These are phyloP conservation scores for Malurus elegans DNA, from an alignment of 2,113 vertebrate species.

Conservation along the genomic window DNA sequence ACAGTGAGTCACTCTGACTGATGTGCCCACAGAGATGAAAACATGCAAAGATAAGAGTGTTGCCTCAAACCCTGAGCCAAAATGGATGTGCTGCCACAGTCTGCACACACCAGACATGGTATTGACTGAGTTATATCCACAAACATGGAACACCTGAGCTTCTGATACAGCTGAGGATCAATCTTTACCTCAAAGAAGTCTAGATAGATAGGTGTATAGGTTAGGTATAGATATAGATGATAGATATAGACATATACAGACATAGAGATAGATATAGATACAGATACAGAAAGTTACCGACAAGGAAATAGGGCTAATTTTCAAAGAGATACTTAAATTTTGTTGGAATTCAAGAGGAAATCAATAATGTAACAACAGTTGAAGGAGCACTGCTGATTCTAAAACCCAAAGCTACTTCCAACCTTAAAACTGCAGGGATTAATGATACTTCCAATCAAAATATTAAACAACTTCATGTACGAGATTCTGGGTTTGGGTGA, in stretches of 20 bases:
- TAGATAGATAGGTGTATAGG: not conserved
- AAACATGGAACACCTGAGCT: not conserved
- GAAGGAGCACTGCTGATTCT: not conserved
- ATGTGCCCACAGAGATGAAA: not conserved
- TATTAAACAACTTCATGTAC: not conserved
- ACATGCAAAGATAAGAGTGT: not conserved
- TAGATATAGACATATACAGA: no score
- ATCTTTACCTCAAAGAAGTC: not conserved
- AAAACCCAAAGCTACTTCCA: not conserved
- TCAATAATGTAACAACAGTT: not conserved
- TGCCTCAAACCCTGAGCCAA: not conserved
- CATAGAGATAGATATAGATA: not conserved
- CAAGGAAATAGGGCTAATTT: not conserved
- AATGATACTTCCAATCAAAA: not conserved
- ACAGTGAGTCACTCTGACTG: not conserved
- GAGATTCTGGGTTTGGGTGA: accelerated
- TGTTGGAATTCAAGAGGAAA: not conserved
- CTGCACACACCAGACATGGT: accelerated
- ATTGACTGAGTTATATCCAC: not conserved
- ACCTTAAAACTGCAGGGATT: not conserved
- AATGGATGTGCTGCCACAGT: not conserved
- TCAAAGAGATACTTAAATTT: not conserved
- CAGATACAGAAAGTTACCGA: not conserved
- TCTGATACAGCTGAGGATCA: not conserved
- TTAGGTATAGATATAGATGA: not conserved